Evolutionary conservation across 2,888 invertebrate species (phyloP).

Genomic region (Theretra japonica): DNA sequence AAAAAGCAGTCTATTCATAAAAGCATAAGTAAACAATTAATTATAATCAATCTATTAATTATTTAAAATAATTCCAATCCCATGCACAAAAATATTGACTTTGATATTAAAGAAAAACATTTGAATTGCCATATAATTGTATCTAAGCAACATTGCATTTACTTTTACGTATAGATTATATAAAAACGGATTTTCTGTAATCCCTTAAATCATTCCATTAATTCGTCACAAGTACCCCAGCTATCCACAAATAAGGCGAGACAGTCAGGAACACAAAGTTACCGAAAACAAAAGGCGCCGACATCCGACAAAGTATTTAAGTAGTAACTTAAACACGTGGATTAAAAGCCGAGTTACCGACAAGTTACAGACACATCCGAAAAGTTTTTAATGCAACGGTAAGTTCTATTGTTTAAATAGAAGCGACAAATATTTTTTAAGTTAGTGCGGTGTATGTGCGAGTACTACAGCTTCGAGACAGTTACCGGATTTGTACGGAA

Average conservation of each 20-base stretch:
- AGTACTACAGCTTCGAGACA: too few relatives aligned
- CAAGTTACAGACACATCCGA: neutral
- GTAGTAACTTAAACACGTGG: slow-evolving; percentile 36
- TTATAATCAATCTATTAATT: too few relatives aligned
- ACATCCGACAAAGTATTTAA: slow-evolving; percentile 33
- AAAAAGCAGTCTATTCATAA: too few relatives aligned
- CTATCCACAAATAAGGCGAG: slow-evolving; percentile 1
- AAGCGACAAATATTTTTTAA: too few relatives aligned
- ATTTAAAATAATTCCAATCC: too few relatives aligned
- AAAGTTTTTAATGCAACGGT: neutral
- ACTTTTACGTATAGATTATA: neutral
- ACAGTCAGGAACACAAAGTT: slow-evolving; percentile 21
- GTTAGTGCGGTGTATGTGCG: too few relatives aligned
- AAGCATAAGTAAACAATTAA: too few relatives aligned
- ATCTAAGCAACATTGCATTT: too few relatives aligned
- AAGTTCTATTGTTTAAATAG: neutral
- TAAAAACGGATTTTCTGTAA: neutral
- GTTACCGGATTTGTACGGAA: too few relatives aligned
- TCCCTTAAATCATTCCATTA: neutral
- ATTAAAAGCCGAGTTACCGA: slow-evolving; percentile 31
- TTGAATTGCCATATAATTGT: too few relatives aligned
- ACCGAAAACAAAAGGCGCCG: slow-evolving; percentile 30
- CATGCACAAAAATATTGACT: neutral
- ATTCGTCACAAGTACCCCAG: neutral
- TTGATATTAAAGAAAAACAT: neutral